phyloP scores from a whole-genome alignment of 2,113 vertebrate species.

The Brachypteracias leptosomus region DNA sequence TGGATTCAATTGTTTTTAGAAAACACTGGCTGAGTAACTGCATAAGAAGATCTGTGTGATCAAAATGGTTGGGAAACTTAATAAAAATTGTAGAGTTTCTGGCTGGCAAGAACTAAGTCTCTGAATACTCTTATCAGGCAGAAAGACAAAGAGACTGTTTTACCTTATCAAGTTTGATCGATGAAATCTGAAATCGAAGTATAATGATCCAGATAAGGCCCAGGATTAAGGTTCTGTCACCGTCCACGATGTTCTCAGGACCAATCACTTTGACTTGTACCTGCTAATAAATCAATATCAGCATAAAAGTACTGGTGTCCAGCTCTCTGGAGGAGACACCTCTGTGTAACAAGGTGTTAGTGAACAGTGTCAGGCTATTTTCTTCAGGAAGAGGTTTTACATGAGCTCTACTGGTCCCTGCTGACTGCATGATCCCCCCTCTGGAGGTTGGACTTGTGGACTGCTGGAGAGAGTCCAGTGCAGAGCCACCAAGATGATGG shows the following conservation, averaged over 20 bases:
- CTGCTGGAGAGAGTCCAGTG: too few relatives aligned
- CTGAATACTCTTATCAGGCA: neutral
- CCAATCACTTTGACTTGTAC: slow-evolving; percentile 88
- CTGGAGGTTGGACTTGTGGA: neutral
- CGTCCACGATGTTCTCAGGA: slow-evolving; percentile 93
- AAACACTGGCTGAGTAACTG: neutral
- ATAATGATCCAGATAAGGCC: slow-evolving; percentile 94
- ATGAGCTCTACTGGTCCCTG: neutral
- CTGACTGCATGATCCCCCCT: neutral
- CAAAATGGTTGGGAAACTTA: neutral
- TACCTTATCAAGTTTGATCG: slow-evolving; percentile 86
- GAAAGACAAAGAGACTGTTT: neutral
- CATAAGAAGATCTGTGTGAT: neutral
- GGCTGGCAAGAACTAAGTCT: neutral
- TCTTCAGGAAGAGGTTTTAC: neutral
- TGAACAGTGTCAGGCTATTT: neutral
- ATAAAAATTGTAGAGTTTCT: neutral
- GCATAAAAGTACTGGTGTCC: neutral
- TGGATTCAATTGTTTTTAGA: neutral
- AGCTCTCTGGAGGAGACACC: neutral
- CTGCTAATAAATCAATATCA: slow-evolving; percentile 65
- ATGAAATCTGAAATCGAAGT: slow-evolving; percentile 89
- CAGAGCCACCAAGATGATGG: too few relatives aligned
- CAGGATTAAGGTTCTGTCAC: slow-evolving; percentile 88
- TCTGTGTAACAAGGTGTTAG: neutral